Evolutionary conservation across 2,113 vertebrate species (phyloP).

Genomic region (Scophthalmus maximus): DNA sequence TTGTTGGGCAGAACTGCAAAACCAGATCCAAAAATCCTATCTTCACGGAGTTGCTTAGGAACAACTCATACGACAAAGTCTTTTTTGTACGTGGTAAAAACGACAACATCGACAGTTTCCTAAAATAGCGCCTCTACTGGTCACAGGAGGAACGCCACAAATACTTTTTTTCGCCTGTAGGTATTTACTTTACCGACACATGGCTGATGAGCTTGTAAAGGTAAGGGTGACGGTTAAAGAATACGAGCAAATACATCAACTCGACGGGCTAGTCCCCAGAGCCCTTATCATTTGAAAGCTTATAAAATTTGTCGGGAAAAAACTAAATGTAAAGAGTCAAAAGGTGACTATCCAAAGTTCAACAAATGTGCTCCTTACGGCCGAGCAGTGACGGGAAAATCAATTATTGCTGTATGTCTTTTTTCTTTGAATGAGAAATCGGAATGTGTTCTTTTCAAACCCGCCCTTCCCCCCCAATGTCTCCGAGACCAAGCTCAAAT

Average conservation of each 20-base stretch:
- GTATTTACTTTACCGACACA: too few relatives aligned
- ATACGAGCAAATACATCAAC: too few relatives aligned
- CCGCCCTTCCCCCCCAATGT: neutral
- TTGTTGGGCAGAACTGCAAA: neutral
- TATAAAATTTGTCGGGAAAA: neutral
- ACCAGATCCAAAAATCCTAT: neutral
- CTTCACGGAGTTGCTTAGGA: constrained; percentile 13
- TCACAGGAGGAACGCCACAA: too few relatives aligned
- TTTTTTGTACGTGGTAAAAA: too few relatives aligned
- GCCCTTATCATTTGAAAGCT: constrained; percentile 22
- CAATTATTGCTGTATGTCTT: neutral
- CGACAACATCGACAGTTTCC: too few relatives aligned
- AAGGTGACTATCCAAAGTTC: constrained; percentile 6
- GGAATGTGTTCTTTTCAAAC: constrained; percentile 13
- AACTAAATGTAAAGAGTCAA: neutral
- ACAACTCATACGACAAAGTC: too few relatives aligned
- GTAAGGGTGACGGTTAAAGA: too few relatives aligned
- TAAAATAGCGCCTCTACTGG: too few relatives aligned
- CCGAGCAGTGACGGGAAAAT: neutral
- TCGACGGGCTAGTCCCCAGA: too few relatives aligned
- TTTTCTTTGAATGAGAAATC: neutral
- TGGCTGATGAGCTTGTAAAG: too few relatives aligned
- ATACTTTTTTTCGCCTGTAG: too few relatives aligned
- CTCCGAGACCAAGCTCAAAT: neutral
- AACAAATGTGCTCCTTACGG: neutral